Conservation (phyloP, 2,797 vertebrate species). For the Enteromius paludinosus region DNA sequence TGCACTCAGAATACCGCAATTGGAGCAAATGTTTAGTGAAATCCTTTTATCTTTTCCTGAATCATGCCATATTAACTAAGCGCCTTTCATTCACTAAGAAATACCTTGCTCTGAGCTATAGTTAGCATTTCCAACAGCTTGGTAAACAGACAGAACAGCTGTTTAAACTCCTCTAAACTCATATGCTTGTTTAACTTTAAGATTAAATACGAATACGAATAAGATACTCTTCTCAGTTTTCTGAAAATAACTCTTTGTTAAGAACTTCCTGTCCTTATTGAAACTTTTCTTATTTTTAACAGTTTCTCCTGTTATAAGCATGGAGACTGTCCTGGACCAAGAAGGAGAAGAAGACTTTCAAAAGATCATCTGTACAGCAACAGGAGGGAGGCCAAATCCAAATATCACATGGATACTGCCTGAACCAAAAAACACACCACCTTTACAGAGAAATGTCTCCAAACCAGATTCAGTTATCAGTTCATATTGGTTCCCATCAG, state of each 20-base stretch:
- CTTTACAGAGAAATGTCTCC: constrained; percentile 29
- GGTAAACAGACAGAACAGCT: constrained; percentile 27
- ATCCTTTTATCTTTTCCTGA: background rate
- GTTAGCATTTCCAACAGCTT: constrained; percentile 34
- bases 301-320: constrained; percentile 73
- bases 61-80: background rate
- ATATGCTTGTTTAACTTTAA: constrained; percentile 31
- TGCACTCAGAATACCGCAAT: background rate
- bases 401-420: constrained; percentile 71
- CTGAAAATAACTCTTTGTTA: background rate
- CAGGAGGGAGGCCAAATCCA: constrained; percentile 74
- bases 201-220: constrained; percentile 15
- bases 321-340: constrained; percentile 68
- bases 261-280: constrained; percentile 19
- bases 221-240: background rate
- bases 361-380: constrained; percentile 76
- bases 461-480: constrained; percentile 55
- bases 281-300: constrained; percentile 53
- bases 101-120: background rate
- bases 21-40: background rate
- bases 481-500: constrained; percentile 63
- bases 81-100: background rate
- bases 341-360: constrained; percentile 67
- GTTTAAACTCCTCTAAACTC: constrained; percentile 4
- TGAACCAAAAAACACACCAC: constrained; percentile 34